phyloP scores from a whole-genome alignment of 2,797 vertebrate species.

The Enteromius viviparus region DNA sequence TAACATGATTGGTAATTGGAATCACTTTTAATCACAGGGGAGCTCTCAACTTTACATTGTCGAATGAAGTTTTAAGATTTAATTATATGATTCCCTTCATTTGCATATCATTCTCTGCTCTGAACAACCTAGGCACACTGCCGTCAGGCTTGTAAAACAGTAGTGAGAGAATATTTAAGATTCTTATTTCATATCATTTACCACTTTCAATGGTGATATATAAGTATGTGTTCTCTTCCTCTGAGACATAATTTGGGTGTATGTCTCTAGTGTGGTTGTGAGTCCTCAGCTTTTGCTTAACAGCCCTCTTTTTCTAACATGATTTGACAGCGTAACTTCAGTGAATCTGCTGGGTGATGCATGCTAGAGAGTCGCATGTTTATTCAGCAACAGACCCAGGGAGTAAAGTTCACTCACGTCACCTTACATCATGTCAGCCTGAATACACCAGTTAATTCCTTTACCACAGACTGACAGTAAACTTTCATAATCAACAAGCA shows the following conservation, averaged over 20 bases:
- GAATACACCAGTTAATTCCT: conserved; percentile 18
- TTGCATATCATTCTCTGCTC: conserved; percentile 20
- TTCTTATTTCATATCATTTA: not conserved
- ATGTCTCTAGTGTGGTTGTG: conserved; percentile 22
- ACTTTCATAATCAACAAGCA: not conserved
- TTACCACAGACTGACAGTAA: conserved; percentile 3
- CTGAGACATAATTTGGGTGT: conserved; percentile 35
- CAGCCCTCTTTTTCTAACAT: conserved; percentile 43
- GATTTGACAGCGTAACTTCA: conserved; percentile 57
- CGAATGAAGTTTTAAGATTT: conserved; percentile 45
- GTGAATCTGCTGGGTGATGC: conserved; percentile 49
- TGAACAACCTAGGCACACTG: not conserved
- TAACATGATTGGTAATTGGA: conserved; percentile 50
- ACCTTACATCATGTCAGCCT: conserved; percentile 28
- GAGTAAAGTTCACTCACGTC: conserved; percentile 39
- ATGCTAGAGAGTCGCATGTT: conserved; percentile 49
- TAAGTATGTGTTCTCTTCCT: not conserved
- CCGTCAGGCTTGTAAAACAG: conserved; percentile 2
- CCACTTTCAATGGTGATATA: not conserved
- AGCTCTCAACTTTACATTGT: conserved; percentile 34
- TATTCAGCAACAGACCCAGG: conserved; percentile 50
- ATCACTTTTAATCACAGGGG: conserved; percentile 45
- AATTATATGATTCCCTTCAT: conserved; percentile 47
- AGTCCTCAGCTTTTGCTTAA: conserved; percentile 7
- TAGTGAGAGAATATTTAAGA: conserved; percentile 5